Evolutionary conservation across 2,888 invertebrate species (phyloP).

Genomic region (Harpagoxenus sublaevis): DNA sequence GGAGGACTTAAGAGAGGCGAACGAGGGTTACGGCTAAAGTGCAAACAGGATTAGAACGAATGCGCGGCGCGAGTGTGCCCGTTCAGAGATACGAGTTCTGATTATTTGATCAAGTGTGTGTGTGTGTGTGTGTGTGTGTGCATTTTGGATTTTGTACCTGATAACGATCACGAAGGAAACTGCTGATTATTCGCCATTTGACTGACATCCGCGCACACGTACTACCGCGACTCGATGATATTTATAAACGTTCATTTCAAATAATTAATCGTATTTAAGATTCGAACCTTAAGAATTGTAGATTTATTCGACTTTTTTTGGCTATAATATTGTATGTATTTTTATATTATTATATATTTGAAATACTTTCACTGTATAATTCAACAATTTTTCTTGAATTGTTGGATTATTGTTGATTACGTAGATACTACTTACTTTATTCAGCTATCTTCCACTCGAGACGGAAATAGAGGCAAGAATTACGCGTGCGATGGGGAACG

Average conservation of each 20-base stretch:
- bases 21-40: constrained; percentile 30
- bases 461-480: constrained; percentile 56
- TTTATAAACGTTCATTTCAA: neutral
- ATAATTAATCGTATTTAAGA: neutral
- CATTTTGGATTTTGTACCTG: constrained; percentile 32
- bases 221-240: neutral
- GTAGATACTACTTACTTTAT: constrained; percentile 15
- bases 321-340: neutral
- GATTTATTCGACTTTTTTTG: neutral
- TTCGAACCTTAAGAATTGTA: neutral
- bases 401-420: neutral
- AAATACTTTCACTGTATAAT: neutral
- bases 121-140: constrained; percentile 14
- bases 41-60: constrained; percentile 39
- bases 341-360: neutral
- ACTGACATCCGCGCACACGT: neutral
- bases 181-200: neutral
- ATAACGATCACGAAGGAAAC: constrained; percentile 23
- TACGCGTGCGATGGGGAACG: constrained; percentile 47
- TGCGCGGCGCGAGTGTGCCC: constrained; percentile 4
- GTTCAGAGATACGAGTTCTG: constrained; percentile 11
- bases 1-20: constrained; percentile 44
- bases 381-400: neutral
- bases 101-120: constrained; percentile 47
- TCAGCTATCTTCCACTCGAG: constrained; percentile 14